Evolutionary conservation across 2,888 invertebrate genomes (phyloP), one percentile per base, ranked within the genome.

Genomic region (Sphecodes monilicornis): DNA sequence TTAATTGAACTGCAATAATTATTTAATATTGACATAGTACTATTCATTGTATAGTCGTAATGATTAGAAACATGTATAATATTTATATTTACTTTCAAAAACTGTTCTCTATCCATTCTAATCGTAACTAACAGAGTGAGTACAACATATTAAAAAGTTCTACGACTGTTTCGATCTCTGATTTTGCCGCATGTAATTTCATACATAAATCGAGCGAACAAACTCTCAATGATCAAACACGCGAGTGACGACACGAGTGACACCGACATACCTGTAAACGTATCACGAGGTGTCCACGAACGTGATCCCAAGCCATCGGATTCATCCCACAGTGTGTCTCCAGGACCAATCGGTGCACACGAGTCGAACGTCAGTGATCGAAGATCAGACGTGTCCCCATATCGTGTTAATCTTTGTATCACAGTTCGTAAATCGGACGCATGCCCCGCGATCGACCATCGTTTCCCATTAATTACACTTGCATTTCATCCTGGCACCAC

Each of bases 391-490:
- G 66, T 74, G 69, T 77, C 68, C 36, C 72, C 36, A 46, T 74
- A 18, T 39, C 41, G 32, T 68, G 16, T 78, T 89, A 76, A 86
- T 72, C 77, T 76, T 77, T 83, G 81, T 90, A 89, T 90, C 89
- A 89, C 89, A 90, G 88, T 86, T 83, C 82, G 82, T 83, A 86
- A 66, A 84, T 88, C 79, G 78, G 70, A 82, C 83, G 81, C 79
- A 73, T 83, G 78, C 64, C 84, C 83, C 88, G 74, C 85, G 86
- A 89, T 82, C 86, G 82, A 88, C 75, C 84, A 81, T 88, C 84
- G 68, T 90, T 88, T 85, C 78, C 82, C 84, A 78, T 88, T 86
- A 82, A 89, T 85, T 80, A 81, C 90, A 88, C 89, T 85, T 79
- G 88, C 86, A 82, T 86, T 74, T 86, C 74, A 77, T 77, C 66